Evolutionary conservation across 2,888 invertebrate genomes (phyloP), one percentile per base, ranked within the genome.

Genomic region (Metellina segmentata): DNA sequence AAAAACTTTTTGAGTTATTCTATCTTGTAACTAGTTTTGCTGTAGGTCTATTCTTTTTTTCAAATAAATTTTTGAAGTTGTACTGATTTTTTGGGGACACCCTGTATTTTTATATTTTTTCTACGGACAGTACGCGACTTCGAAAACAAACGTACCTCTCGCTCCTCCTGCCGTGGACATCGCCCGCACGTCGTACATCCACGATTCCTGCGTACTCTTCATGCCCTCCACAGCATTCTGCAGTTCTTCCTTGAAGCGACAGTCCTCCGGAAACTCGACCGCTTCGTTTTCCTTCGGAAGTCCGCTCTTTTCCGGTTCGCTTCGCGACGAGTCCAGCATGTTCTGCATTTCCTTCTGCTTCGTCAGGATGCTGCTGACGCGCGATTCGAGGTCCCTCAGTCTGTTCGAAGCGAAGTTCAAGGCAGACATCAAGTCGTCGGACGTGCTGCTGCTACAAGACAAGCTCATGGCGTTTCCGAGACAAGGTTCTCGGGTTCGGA

Each of bases 321-420:
- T 71, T 5, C 20, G 69, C n/a, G 83, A 20, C 16, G 69, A 34
- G 5, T 83, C 71, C 7, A 89, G 52, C n/a, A 49, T 19, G 7
- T 75, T 52, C 49, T 89, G 75, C 51, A 75, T 78, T 1, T 78
- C 70, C 6, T 77, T 34, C 69, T 89, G 89, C 52, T 71, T 83
- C 34, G n/a, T 75, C 48, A 83, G 48, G 0, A 89, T n/a, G 0
- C 52, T 71, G 0, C 71, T 16, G 0, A 89, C 70, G 19, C 78
- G 70, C 13, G 83, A 77, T 34, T 71, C 89, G 20, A 89, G 20
- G 13, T 89, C 89, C 71, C 78, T 70, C 1, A 83, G 70, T 52
- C 78, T 77, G 19, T 83, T 34, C 6, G 20, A 48, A 0, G 78
- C 69, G 8, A 71, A 20, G 48, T 71, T 16, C 19, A 89, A 19